Conservation (phyloP, 2,888 invertebrate genomes). For the Mimas tiliae region DNA sequence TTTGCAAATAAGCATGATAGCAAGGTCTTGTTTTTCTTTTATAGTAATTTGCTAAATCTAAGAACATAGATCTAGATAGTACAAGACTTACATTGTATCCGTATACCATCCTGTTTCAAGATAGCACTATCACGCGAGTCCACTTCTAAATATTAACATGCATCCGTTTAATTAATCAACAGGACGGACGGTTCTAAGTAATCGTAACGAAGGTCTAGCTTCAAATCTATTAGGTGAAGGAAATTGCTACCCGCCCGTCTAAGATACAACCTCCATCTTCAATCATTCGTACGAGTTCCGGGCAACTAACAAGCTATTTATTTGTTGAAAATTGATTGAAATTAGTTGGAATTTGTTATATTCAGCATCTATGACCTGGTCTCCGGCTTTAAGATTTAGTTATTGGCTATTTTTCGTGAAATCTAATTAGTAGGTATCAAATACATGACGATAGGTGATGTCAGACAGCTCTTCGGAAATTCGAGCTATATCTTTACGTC, state of each 20-base stretch:
- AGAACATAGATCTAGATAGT: no score
- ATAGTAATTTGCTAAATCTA: no score
- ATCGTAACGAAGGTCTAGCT: constrained; percentile 62
- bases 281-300: constrained; percentile 1
- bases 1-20: no score
- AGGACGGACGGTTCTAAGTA: constrained; percentile 56
- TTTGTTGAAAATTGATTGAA: background rate
- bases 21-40: no score
- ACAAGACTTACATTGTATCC: no score
- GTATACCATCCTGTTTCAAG: no score
- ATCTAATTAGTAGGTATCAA: background rate
- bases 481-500: no score
- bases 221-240: constrained; percentile 76
- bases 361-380: background rate
- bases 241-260: constrained; percentile 79
- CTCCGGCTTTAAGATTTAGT: background rate
- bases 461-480: no score
- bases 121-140: background rate
- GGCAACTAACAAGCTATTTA: background rate
- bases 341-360: background rate
- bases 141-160: constrained; percentile 52
- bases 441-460: no score
- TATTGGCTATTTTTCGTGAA: no score
- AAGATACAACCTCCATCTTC: constrained; percentile 55
- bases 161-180: constrained; percentile 67